Evolutionary conservation across 2,888 invertebrate species (phyloP).

Genomic region (Drosophila cracens): DNA sequence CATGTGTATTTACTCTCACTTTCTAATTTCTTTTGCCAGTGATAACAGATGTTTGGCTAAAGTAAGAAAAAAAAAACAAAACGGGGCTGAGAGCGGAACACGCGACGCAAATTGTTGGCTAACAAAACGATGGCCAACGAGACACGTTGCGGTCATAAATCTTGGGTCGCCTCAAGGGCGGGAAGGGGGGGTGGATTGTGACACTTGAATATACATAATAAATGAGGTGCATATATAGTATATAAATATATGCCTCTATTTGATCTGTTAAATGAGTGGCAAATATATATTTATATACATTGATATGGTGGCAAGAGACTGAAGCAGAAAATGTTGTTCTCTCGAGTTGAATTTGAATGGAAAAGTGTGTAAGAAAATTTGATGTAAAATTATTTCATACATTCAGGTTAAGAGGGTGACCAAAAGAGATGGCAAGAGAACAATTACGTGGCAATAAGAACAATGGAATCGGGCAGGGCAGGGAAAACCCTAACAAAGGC

Average conservation of each 20-base stretch:
- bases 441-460: constrained; percentile 58
- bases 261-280: constrained; percentile 21
- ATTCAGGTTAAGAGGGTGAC: constrained; percentile 34
- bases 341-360: background rate
- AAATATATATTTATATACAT: constrained; percentile 11
- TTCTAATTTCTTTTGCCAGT: constrained; percentile 44
- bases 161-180: constrained; percentile 49
- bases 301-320: background rate
- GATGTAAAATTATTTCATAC: background rate
- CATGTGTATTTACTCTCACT: constrained; percentile 39
- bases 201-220: constrained; percentile 34
- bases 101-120: constrained; percentile 41
- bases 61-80: background rate
- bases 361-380: background rate
- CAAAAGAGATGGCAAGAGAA: constrained; percentile 20
- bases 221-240: constrained; percentile 18
- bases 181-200: constrained; percentile 21
- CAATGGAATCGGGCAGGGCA: constrained; percentile 2
- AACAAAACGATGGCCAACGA: constrained; percentile 21
- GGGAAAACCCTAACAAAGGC: background rate
- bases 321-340: background rate
- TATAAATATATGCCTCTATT: constrained; percentile 27
- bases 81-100: constrained; percentile 24
- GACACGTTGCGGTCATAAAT: constrained; percentile 70
- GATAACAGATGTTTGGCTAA: constrained; percentile 54